Base-by-base conservation (phyloP, 2,888 invertebrate species). In the Eurois occulta region DNA sequence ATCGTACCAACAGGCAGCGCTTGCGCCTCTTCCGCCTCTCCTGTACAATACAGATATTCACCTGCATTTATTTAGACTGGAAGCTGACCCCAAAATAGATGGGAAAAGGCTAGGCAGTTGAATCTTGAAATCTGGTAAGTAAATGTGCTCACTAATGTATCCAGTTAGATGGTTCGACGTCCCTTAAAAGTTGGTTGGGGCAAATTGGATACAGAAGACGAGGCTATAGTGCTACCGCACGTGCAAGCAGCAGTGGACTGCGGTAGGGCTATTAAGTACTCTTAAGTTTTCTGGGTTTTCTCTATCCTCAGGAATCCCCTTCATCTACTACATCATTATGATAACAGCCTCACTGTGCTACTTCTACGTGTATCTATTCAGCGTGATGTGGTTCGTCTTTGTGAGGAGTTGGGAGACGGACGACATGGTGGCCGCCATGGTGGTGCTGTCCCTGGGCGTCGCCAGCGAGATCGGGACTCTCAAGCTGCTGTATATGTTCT, bases 311-410 rank as follows among this genome's bases (percentile, higher is more conserved):
- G 92, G 75, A 13, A 90, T 88, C 21, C 89, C 92, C 2, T 48
- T 82, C 1, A 60, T 80, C n/a, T 85, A 68, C 71, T 91, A 92
- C 79, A 32, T 92, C 1, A 71, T 86, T 4, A 82, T 85, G 0
- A 21, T 73, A 4, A 16, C 81, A 6, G 38, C 72, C 0, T 65
- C 55, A 0, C 7, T 69, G 0, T 79, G 81, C 62, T 91, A 90
- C 72, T 80, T 89, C 73, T 92, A 92, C 86, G 86, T 89, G 10
- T 93, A 88, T 81, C 62, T 91, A 52, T 35, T 92, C 35, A 87
- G 85, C 16, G 73, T 89, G 83, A 6, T 81, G 4, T 93, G 92
- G 92, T 92, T 89, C 55, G 90, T 93, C 18, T 68, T 60, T 13
- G 24, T 5, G 18, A 41, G 18, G 38, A 24, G 64, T 38, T 24